A percentile compares a stretch with the other conserved stretches of the same genome.
Conservation (phyloP, 2,113 vertebrate species). For the Bos taurus region DNA sequence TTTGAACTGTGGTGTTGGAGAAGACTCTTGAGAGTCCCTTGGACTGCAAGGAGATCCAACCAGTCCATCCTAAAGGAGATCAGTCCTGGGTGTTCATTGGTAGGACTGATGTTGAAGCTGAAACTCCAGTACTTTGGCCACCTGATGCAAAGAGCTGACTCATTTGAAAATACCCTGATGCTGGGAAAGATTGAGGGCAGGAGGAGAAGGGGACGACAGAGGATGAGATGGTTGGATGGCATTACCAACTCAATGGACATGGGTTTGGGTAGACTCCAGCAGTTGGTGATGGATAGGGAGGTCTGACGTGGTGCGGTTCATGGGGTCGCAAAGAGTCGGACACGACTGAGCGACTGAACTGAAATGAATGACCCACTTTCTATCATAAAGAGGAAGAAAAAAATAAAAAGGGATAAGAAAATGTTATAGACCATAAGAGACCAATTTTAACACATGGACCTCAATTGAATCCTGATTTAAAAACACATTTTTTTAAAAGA, state of each 20-base stretch:
- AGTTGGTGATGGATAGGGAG: background rate
- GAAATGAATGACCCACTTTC: conserved; percentile 14
- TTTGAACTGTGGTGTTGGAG: background rate
- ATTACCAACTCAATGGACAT: background rate
- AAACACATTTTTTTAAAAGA: background rate
- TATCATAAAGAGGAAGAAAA: conserved; percentile 37
- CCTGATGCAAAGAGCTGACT: background rate
- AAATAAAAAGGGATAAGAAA: background rate
- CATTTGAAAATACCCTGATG: background rate
- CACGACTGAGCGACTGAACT: background rate
- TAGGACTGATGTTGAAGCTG: background rate
- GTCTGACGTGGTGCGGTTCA: background rate
- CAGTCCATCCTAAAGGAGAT: background rate
- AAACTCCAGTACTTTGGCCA: background rate
- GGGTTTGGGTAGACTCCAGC: background rate
- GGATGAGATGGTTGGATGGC: background rate
- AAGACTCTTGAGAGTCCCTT: background rate
- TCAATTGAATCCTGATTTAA: conserved; percentile 29
- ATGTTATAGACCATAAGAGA: conserved; percentile 35
- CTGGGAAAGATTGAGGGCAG: background rate
- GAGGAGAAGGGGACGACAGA: background rate
- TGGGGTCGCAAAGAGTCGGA: background rate
- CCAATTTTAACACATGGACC: conserved; percentile 14
- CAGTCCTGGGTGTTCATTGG: background rate
- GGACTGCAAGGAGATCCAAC: background rate